These are phyloP conservation scores for Betta splendens DNA, from an alignment of 2,797 vertebrate genomes.

Conservation along the genomic window DNA sequence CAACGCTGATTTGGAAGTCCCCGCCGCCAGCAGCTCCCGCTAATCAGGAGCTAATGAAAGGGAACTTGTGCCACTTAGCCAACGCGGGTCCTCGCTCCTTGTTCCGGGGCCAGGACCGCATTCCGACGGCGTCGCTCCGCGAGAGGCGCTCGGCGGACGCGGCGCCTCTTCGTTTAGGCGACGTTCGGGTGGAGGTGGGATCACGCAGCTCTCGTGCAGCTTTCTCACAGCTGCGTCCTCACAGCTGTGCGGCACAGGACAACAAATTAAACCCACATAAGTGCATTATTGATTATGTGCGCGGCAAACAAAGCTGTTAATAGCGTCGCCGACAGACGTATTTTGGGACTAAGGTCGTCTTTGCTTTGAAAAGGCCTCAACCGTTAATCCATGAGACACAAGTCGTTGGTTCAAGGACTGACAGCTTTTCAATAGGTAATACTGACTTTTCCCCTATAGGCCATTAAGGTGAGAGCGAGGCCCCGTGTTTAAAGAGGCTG, in stretches of 20 bases:
- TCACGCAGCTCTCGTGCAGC: too few species aligned
- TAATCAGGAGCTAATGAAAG: constrained; percentile 67
- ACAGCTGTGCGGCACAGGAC: constrained; percentile 12
- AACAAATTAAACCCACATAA: constrained; percentile 41
- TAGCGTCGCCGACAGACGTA: constrained; percentile 10
- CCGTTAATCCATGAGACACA: constrained; percentile 40
- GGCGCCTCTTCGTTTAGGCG: constrained; percentile 13
- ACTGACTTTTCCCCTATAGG: constrained; percentile 31
- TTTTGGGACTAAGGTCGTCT: constrained; percentile 20
- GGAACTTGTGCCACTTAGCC: constrained; percentile 45
- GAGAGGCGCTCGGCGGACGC: constrained; percentile 10
- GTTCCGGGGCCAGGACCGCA: constrained; percentile 3
- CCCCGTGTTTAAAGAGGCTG: constrained; percentile 50
- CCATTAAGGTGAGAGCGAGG: constrained; percentile 40
- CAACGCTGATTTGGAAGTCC: constrained; percentile 50
- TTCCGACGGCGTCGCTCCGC: constrained; percentile 3
- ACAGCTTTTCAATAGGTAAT: constrained; percentile 56
- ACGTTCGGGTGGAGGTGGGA: too few species aligned
- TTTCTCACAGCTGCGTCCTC: constrained; percentile 26
- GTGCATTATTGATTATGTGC: constrained; percentile 55
- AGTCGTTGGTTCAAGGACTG: constrained; percentile 37
- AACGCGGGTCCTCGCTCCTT: constrained; percentile 18
- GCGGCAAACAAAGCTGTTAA: constrained; percentile 55
- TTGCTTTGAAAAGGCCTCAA: constrained; percentile 32
- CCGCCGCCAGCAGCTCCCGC: constrained; percentile 38